phyloP scores from a whole-genome alignment of 2,797 vertebrate species.

The Pipistrellus kuhlii region DNA sequence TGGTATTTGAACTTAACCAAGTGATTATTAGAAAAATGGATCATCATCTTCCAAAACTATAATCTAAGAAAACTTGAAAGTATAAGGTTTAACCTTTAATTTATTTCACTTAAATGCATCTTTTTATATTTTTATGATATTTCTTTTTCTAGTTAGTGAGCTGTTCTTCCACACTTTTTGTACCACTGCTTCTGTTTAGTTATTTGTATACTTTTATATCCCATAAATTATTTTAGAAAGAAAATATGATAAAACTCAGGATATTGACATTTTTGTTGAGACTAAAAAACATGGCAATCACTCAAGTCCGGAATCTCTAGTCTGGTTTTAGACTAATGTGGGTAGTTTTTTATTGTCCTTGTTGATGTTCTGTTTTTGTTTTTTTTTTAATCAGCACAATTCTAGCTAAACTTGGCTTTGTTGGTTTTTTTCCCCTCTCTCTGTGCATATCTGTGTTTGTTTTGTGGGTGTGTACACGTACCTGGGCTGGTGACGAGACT shows the following conservation, averaged over 20 bases:
- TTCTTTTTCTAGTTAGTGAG: constrained; percentile 80
- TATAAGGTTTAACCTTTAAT: constrained; percentile 84
- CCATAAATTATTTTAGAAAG: constrained; percentile 84
- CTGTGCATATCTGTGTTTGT: not conserved
- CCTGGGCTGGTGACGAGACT: constrained; percentile 23
- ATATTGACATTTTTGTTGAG: constrained; percentile 80
- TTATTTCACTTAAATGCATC: constrained; percentile 87
- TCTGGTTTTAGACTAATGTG: constrained; percentile 70
- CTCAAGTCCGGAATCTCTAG: constrained; percentile 48
- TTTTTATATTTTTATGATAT: constrained; percentile 79
- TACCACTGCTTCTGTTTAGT: constrained; percentile 73
- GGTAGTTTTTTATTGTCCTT: constrained; percentile 70
- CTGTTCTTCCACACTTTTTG: constrained; percentile 66
- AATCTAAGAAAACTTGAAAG: constrained; percentile 81
- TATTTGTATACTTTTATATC: constrained; percentile 78
- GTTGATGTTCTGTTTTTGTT: not conserved
- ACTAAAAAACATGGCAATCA: constrained; percentile 73
- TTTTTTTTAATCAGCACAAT: not conserved
- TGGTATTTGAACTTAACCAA: constrained; percentile 70
- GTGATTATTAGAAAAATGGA: constrained; percentile 75
- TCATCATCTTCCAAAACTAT: constrained; percentile 72
- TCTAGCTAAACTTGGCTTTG: constrained; percentile 48
- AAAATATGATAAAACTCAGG: constrained; percentile 84
- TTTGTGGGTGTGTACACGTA: not conserved
- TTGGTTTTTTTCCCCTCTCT: not conserved